Base-by-base conservation (phyloP, 2,888 invertebrate genomes). In the Sphinx pinastri region DNA sequence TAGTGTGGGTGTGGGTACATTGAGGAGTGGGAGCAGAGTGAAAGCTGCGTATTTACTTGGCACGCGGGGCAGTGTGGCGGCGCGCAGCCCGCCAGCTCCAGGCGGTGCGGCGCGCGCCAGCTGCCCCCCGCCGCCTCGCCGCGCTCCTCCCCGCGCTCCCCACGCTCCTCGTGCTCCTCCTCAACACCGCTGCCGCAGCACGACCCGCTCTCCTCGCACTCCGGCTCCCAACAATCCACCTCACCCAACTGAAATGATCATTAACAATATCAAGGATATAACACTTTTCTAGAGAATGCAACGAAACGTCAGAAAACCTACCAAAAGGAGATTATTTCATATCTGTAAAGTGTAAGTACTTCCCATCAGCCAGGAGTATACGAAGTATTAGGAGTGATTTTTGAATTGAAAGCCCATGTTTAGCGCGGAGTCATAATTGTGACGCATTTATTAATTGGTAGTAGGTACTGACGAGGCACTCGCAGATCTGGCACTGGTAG, bases 401-500 rank as follows among this genome's bases (percentile, higher is more conserved):
- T 7, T 1, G 0, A 8, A 38, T 8, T 38, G 38, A 38, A 38
- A 38, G 38, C 8, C 38, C 38, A 38, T 8, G 38, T 38, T 8
- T 38, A 38, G 38, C 6, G 8, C 38, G 51, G 12, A 49, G 12
- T 19, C 3, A 38, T 2, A 52, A n/a, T 1, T 45, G 52, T 14
- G 12, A 7, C 14, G 60, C 19, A 60, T 55, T 59, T 60, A 31
- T 55, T 25, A 25, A 2, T 25, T 12, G 57, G 52, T 55, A 13
- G 4, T n/a, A 51, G n/a, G 11, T 72, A 91, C 95, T 94, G 85
- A 97, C 97, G 90, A 97, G 95, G 92, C 98, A 98, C 94, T 98
- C 98, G 94, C 98, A 98, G 75, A 97, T 97, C 94, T 98, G 97
- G 91, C 98, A 98, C 91, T 98, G 97, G 93, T 97, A 98, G 79